Conservation (phyloP, 2,113 vertebrate genomes). For the Chloropsis cyanopogon region DNA sequence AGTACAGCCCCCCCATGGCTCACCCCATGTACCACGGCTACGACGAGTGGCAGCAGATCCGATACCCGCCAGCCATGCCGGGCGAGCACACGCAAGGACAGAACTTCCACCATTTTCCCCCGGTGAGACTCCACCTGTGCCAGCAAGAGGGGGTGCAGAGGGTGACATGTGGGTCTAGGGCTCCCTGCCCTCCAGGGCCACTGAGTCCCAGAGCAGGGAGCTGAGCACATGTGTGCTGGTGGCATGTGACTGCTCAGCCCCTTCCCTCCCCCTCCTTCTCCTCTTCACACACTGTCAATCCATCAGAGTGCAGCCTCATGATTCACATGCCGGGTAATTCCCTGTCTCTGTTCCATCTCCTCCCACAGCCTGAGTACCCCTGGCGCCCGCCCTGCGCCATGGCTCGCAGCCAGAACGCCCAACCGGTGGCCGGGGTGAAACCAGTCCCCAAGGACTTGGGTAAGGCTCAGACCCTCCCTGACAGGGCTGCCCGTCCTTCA, state of each 20-base stretch:
- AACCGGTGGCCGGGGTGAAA: constrained; percentile 73
- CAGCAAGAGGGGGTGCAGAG: not conserved
- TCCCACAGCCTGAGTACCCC: constrained; percentile 76
- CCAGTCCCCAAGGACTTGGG: constrained; percentile 84
- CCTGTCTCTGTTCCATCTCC: not conserved
- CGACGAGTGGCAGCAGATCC: constrained; percentile 88
- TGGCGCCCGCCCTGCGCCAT: constrained; percentile 87
- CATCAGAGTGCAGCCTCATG: accelerated
- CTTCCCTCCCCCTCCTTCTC: not conserved
- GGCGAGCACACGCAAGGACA: constrained; percentile 69
- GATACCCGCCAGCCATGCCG: constrained; percentile 82
- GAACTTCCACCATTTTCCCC: constrained; percentile 81
- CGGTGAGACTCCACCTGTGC: constrained; percentile 57
- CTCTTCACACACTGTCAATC: not conserved
- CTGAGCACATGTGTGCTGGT: not conserved
- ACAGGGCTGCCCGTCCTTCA: not conserved
- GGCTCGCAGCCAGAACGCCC: constrained; percentile 76
- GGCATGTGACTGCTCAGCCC: not conserved
- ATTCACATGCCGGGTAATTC: not conserved
- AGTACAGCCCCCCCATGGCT: constrained; percentile 79
- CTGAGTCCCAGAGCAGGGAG: not conserved
- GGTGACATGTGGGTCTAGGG: not conserved
- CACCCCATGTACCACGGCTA: constrained; percentile 80
- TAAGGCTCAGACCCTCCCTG: constrained; percentile 44
- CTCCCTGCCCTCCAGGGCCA: not conserved